These are phyloP conservation scores for Myotis lucifugus DNA, from an alignment of 2,113 vertebrate genomes.

Conservation along the genomic window DNA sequence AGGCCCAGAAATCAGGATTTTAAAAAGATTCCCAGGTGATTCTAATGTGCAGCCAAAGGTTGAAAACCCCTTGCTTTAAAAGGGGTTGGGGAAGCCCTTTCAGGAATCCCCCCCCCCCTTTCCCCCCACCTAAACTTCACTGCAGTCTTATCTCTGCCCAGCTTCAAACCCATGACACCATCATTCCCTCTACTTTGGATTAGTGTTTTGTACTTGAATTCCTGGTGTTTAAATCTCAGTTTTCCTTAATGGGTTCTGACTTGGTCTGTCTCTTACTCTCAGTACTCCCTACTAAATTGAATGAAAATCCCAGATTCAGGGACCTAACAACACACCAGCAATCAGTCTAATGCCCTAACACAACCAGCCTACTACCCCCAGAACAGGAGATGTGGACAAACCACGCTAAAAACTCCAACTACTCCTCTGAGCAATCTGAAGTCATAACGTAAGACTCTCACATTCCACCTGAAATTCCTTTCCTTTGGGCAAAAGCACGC, in stretches of 20 bases:
- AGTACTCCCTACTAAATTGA: background rate
- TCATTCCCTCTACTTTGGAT: background rate
- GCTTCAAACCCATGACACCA: background rate
- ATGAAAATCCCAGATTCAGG: conserved; percentile 22
- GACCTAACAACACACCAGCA: background rate
- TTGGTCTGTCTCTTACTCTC: background rate
- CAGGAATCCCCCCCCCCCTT: background rate
- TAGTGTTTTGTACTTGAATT: background rate
- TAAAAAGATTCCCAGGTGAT: too few species aligned
- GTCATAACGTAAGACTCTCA: background rate
- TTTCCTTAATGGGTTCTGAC: conserved; percentile 19
- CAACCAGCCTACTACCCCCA: background rate
- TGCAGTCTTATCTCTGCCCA: background rate
- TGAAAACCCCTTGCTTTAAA: too few species aligned
- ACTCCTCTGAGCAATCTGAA: background rate
- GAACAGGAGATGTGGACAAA: background rate
- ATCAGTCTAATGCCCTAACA: background rate
- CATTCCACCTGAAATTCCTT: background rate
- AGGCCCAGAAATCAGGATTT: too few species aligned
- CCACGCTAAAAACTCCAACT: background rate
- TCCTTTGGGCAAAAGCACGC: background rate
- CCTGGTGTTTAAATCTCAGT: background rate
- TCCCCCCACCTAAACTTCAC: background rate
- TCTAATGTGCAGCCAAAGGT: too few species aligned
- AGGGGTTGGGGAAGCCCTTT: background rate